Conservation (phyloP, 2,797 vertebrate genomes). For the Clarias platycephalus region DNA sequence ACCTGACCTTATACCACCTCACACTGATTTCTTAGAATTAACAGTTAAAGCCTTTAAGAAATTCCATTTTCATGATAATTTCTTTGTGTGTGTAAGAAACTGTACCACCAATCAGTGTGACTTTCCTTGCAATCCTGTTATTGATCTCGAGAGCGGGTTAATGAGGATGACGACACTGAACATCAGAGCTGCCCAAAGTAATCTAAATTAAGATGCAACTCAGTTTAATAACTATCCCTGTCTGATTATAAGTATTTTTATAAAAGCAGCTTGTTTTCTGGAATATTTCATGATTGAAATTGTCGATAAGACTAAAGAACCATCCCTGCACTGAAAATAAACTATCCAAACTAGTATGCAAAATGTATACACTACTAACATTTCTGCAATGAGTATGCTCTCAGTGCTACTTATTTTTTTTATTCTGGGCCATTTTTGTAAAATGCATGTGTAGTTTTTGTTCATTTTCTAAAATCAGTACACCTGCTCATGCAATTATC, state of each 20-base stretch:
- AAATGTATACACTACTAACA: slow-evolving; percentile 26
- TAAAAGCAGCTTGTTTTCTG: slow-evolving; percentile 44
- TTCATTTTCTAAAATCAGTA: neutral
- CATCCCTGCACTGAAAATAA: slow-evolving; percentile 28
- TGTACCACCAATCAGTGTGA: slow-evolving; percentile 17
- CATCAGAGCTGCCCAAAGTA: slow-evolving; percentile 31
- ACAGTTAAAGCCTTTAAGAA: neutral
- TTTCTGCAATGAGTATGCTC: slow-evolving; percentile 31
- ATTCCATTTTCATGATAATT: neutral
- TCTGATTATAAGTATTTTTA: slow-evolving; percentile 32
- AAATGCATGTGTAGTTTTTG: neutral
- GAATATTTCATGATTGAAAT: slow-evolving; percentile 33
- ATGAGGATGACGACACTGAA: slow-evolving; percentile 22
- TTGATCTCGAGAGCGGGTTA: slow-evolving; percentile 41
- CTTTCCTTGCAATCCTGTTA: slow-evolving; percentile 32
- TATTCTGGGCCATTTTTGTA: neutral
- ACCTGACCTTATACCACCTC: neutral
- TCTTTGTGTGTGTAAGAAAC: slow-evolving; percentile 6
- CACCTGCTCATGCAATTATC: neutral
- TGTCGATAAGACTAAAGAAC: slow-evolving; percentile 39
- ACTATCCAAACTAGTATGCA: neutral
- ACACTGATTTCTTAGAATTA: neutral
- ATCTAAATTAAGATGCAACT: slow-evolving; percentile 42
- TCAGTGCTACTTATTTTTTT: neutral
- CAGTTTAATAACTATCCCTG: slow-evolving; percentile 45